A percentile compares a stretch with the other conserved stretches of the same genome.
Evolutionary conservation across 2,113 vertebrate species (phyloP).

Genomic region (Stegostoma tigrinum): DNA sequence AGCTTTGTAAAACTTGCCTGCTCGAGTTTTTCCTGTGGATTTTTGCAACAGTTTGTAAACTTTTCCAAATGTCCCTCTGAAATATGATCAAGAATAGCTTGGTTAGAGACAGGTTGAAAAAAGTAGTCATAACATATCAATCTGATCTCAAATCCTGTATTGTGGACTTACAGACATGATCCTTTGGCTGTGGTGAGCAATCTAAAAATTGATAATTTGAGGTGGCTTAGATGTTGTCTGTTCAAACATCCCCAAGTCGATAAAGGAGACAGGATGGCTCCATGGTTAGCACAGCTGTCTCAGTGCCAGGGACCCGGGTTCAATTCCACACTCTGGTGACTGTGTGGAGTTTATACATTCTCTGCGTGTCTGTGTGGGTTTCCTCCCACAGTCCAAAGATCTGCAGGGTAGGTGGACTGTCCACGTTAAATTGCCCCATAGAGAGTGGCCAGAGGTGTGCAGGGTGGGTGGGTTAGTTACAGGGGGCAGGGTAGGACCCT

Average conservation of each 20-base stretch:
- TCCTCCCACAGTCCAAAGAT: too few species aligned
- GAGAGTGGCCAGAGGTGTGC: too few species aligned
- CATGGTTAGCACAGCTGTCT: too few species aligned
- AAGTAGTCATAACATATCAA: not conserved
- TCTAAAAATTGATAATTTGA: not conserved
- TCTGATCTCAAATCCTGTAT: not conserved
- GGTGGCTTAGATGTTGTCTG: not conserved
- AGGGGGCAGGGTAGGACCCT: too few species aligned
- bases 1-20: slow-evolving; percentile 69
- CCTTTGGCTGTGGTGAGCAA: not conserved
- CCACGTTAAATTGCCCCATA: too few species aligned
- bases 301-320: too few species aligned
- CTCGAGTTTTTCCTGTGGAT: slow-evolving; percentile 55
- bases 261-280: too few species aligned
- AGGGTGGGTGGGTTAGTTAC: too few species aligned
- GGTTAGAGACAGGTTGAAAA: not conserved
- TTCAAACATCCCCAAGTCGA: not conserved
- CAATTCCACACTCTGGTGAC: too few species aligned
- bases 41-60: slow-evolving; percentile 70
- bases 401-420: too few species aligned
- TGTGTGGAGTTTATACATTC: too few species aligned
- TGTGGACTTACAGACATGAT: not conserved
- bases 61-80: slow-evolving; percentile 70
- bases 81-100: not conserved
- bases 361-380: too few species aligned